Base-by-base conservation (phyloP, 1,140 invertebrate species). In the Neuroterus valhalla region DNA sequence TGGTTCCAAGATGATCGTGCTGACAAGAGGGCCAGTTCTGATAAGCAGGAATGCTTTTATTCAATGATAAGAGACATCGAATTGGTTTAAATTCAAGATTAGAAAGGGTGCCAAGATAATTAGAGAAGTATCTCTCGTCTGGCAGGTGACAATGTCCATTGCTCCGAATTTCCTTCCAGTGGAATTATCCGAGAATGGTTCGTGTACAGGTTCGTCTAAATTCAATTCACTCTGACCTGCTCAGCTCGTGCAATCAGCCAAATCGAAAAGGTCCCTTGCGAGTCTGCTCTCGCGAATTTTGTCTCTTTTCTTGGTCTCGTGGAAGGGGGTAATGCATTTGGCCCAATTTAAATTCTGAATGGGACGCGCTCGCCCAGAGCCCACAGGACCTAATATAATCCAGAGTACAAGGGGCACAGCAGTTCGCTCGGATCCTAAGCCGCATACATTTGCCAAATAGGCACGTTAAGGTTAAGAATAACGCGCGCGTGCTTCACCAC, bases 331-430 rank as follows among this genome's bases (percentile, higher is more conserved):
- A 84, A 81, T 79, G 76, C 80, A 84, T 85, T 78, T 75, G 66
- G 76, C 48, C 72, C 77, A 82, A 85, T 85, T 84, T 85, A 84
- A 84, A 85, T 84, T 85, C 82, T 77, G 70, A 62, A 62, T 76
- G 81, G 74, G 81, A 81, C 62, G 46, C 72, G 23, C 75, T 38
- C 31, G 73, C 52, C 71, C 72, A 78, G 77, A 79, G 74, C 70
- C 72, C 73, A 62, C 77, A 82, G 79, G 78, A 82, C 81, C 78
- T 85, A 82, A 85, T 83, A 84, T 83, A 83, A 85, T 84, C 79
- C 78, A 31, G 80, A 74, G 73, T 80, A 85, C 76, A 84, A 82
- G 82, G 75, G 76, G 75, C 71, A 68, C 45, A 68, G 31, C 48
- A 52, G 73, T 74, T 81, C 74, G 80, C 73, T 48, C 75, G 79